A percentile compares a stretch with the other conserved stretches of the same genome.
phyloP scores from a whole-genome alignment of 2,888 invertebrate genomes.

The Linyphia triangularis region DNA sequence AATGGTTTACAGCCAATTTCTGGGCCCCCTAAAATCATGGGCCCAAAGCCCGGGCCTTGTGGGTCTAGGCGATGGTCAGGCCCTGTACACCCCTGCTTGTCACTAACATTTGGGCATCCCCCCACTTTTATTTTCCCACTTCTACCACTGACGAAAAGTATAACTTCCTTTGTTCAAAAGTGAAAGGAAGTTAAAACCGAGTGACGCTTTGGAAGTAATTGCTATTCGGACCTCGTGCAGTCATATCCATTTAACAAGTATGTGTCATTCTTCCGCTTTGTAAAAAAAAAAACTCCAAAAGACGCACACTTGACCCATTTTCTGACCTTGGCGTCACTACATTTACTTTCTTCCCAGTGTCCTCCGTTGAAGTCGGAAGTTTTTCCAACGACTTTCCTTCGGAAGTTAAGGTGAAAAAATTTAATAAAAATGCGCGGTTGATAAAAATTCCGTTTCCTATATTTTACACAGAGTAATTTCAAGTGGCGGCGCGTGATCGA shows the following conservation, averaged over 20 bases:
- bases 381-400: conserved; percentile 6
- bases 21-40: too few relatives aligned
- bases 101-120: too few relatives aligned
- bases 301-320: conserved; percentile 46
- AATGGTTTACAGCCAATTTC: too few relatives aligned
- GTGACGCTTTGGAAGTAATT: background rate
- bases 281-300: background rate
- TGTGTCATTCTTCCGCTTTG: background rate
- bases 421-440: too few relatives aligned
- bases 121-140: too few relatives aligned
- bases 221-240: background rate
- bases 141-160: background rate
- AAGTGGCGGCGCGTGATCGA: too few relatives aligned
- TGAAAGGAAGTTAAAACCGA: too few relatives aligned
- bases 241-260: background rate
- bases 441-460: too few relatives aligned
- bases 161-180: background rate
- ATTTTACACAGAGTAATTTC: too few relatives aligned
- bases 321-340: conserved; percentile 1
- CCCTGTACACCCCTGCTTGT: too few relatives aligned
- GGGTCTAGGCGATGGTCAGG: too few relatives aligned
- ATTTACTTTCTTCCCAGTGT: conserved; percentile 34
- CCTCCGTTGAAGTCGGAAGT: conserved; percentile 15
- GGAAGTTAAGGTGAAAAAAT: conserved; percentile 5
- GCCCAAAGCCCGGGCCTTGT: too few relatives aligned